Evolutionary conservation across 2,888 invertebrate genomes (phyloP).

Genomic region (Drosophila diplacantha): DNA sequence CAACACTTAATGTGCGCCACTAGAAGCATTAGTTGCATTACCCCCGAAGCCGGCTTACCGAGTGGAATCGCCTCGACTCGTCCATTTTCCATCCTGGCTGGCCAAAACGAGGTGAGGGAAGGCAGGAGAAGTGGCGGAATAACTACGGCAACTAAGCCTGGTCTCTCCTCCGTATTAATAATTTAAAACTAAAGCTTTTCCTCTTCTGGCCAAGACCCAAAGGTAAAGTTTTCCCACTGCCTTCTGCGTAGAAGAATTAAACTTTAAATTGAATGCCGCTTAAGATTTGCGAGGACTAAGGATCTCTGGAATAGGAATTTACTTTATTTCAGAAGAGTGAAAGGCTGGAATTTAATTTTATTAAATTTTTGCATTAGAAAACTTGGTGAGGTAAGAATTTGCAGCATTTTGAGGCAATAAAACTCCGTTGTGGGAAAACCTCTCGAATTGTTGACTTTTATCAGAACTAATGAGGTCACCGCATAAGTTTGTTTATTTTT

Average conservation of each 20-base stretch:
- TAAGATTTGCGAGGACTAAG: slow-evolving; percentile 3
- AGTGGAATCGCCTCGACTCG: slow-evolving; percentile 10
- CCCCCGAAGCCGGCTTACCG: slow-evolving; percentile 31
- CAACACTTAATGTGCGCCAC: slow-evolving; percentile 71
- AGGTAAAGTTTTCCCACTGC: slow-evolving; percentile 23
- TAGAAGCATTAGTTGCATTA: slow-evolving; percentile 71
- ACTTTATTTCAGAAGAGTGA: neutral
- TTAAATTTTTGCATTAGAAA: neutral
- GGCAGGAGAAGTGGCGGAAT: neutral
- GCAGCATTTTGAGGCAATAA: neutral
- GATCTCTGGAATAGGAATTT: neutral
- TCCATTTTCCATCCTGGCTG: slow-evolving; percentile 18
- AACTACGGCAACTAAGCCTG: slow-evolving; percentile 17
- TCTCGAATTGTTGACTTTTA: slow-evolving; percentile 12
- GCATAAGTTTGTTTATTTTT: neutral
- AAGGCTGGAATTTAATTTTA: neutral
- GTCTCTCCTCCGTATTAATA: slow-evolving; percentile 31
- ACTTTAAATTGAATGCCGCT: slow-evolving; percentile 25
- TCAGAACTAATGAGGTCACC: slow-evolving; percentile 15
- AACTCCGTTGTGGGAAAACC: neutral
- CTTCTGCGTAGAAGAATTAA: slow-evolving; percentile 17
- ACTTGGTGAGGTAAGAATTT: neutral
- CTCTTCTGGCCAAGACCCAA: slow-evolving; percentile 14
- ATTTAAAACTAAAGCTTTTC: slow-evolving; percentile 37
- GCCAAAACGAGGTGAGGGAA: neutral